Evolutionary conservation across 2,113 vertebrate species (phyloP), one percentile per base, ranked within the genome.

Genomic region (Heteronetta atricapilla): DNA sequence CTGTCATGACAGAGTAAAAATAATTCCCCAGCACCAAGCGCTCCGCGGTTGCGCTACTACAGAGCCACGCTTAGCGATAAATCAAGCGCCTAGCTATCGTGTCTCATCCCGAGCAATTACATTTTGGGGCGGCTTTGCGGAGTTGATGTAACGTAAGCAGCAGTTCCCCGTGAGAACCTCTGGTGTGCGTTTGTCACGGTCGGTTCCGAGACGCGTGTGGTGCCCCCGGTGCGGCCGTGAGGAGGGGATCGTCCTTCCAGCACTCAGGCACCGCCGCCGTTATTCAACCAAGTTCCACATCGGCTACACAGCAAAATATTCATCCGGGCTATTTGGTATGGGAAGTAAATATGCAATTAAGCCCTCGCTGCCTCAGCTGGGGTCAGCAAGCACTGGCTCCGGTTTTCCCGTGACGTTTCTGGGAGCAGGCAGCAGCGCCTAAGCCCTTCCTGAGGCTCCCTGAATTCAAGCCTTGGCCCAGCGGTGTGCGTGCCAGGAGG

Each of bases 1-100:
- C 94, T 95, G 94, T 96, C 90, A 94, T 94, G 95, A 89, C 90
- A 88, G 88, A 86, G 83, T 94, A 92, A 95, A 95, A 96, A 94
- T 93, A 96, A 95, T 95, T 89, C 88, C 82, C 88, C 78, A 86
- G 86, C 78, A 59, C 77, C 59, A 52, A 76, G 73, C 16, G 74
- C 93, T 90, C 87, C 60, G 77, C 88, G 89, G 92, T 84, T 81
- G 86, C 59, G 12, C 88, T 95, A 89, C 95, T 96, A 84, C 1
- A 85, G 88, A 88, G 92, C 83, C 77, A 53, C 90, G 86, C 94
- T 96, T 94, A 93, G 93, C 96, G 94, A 95, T 96, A 95, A 92
- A 96, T 95, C 93, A 97, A 94, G 79, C 76, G 70, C 94, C 50
- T 64, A 56, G 81, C 67, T 93, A 90, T 95, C 90, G 84, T 93